A percentile compares a stretch with the other conserved stretches of the same genome.
These are phyloP conservation scores for Hydractinia echinata DNA, from an alignment of 30 jellyfish, hydroid and myxozoan species.

Conservation along the genomic window DNA sequence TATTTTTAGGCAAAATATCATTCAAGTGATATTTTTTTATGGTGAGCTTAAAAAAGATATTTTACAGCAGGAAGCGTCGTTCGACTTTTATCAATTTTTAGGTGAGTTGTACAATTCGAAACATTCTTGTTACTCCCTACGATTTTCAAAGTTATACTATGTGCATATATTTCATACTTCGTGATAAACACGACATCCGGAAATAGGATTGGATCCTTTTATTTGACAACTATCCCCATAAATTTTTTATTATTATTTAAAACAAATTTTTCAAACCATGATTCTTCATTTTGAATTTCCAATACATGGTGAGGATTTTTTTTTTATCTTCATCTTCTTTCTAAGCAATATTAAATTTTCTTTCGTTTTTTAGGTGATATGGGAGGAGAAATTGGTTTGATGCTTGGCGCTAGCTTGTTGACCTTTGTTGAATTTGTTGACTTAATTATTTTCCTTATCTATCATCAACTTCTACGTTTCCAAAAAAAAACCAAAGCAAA, in stretches of 20 bases:
- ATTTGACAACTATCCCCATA: too few species aligned
- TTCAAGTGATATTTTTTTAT: constrained; percentile 25
- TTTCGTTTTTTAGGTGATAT: constrained; percentile 24
- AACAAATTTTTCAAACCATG: too few species aligned
- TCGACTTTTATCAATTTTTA: constrained; percentile 37
- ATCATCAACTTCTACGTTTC: constrained; percentile 28
- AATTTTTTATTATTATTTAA: too few species aligned
- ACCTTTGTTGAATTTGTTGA: constrained; percentile 40
- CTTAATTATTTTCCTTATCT: constrained; percentile 12
- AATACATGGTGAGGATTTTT: too few species aligned
- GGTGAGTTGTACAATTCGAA: neutral
- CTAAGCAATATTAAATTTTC: neutral
- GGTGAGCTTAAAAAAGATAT: constrained; percentile 23
- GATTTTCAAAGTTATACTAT: neutral
- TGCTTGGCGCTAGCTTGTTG: constrained; percentile 37
- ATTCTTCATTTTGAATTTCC: too few species aligned
- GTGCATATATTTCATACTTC: neutral
- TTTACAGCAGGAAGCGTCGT: constrained; percentile 27
- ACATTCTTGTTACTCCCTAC: too few species aligned
- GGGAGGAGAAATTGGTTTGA: constrained; percentile 35
- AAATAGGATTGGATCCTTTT: too few species aligned
- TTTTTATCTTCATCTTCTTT: too few species aligned
- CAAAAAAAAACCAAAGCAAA: neutral
- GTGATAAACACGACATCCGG: too few species aligned
- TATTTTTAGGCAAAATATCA: constrained; percentile 10